Evolutionary conservation across 1,140 invertebrate genomes (phyloP).

Genomic region (Zaprionus capensis): DNA sequence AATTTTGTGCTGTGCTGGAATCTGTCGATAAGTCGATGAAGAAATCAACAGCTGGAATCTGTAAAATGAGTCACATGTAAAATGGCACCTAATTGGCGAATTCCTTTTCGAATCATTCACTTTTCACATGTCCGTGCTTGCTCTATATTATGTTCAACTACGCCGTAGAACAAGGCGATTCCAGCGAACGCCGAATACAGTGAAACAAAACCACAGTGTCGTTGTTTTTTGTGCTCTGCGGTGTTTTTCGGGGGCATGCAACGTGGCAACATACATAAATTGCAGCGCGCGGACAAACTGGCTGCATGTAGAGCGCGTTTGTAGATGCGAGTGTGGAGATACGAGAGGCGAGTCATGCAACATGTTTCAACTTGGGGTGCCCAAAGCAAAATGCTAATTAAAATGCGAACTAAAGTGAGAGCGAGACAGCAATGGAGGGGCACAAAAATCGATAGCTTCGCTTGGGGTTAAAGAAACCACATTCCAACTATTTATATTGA

Average conservation of each 20-base stretch:
- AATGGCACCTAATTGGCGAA: conserved; percentile 11
- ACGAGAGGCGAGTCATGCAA: conserved; percentile 39
- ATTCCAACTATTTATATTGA: not conserved
- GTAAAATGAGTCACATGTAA: not conserved
- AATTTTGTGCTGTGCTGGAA: not conserved
- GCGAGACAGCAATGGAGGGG: not conserved
- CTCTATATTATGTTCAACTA: conserved; percentile 25
- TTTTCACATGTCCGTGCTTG: conserved; percentile 17
- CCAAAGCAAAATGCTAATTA: conserved; percentile 48
- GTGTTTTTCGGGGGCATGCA: conserved; percentile 31
- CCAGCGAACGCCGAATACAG: not conserved
- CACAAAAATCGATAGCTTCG: no score
- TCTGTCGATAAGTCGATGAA: not conserved
- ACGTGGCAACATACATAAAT: conserved; percentile 38
- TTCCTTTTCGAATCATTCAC: conserved; percentile 2
- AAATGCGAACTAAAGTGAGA: conserved; percentile 12
- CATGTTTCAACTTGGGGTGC: conserved; percentile 15
- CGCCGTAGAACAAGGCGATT: not conserved
- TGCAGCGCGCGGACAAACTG: conserved; percentile 27
- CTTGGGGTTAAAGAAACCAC: no score
- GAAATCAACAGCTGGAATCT: not conserved
- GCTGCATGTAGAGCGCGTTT: conserved; percentile 25
- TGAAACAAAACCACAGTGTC: conserved; percentile 25
- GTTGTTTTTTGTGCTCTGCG: conserved; percentile 24
- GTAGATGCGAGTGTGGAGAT: conserved; percentile 36